These are phyloP conservation scores for Hofmannophila pseudospretella DNA, from an alignment of 2,888 invertebrate genomes.

Conservation along the genomic window DNA sequence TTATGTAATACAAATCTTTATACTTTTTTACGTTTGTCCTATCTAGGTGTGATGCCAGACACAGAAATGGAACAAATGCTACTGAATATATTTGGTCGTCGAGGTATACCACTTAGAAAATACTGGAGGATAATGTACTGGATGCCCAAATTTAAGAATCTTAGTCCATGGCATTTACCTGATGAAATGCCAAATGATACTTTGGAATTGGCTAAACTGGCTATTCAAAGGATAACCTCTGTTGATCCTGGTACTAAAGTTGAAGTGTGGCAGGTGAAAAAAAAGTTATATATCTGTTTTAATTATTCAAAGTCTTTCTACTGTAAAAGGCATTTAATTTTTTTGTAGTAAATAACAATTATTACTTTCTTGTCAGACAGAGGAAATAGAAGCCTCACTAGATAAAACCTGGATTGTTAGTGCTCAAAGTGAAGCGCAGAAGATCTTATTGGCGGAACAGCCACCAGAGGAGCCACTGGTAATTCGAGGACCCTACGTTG, in stretches of 20 bases:
- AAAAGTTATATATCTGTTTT: no score
- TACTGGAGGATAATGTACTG: conserved; percentile 91
- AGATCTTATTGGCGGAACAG: conserved; percentile 81
- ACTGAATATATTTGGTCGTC: conserved; percentile 88
- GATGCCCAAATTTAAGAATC: conserved; percentile 96
- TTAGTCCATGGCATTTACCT: conserved; percentile 92
- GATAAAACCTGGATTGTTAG: conserved; percentile 96
- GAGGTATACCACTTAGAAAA: conserved; percentile 84
- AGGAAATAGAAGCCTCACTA: conserved; percentile 83
- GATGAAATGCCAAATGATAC: conserved; percentile 86
- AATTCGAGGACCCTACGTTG: conserved; percentile 90
- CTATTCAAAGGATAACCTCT: conserved; percentile 89
- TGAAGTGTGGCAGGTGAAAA: conserved; percentile 78
- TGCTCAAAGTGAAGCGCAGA: conserved; percentile 88
- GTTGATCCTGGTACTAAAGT: conserved; percentile 86
- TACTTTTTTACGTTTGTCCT: conserved; percentile 21
- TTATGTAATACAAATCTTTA: no score
- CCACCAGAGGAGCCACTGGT: conserved; percentile 80
- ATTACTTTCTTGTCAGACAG: conserved; percentile 68
- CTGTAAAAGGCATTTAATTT: no score
- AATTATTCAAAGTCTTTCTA: conserved; percentile 6
- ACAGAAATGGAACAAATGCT: conserved; percentile 90
- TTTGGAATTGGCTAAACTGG: conserved; percentile 87
- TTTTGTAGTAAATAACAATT: conserved; percentile 9
- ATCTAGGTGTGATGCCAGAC: conserved; percentile 91